Base-by-base conservation (phyloP, 2,113 vertebrate genomes). In the Copsychus sechellarum region DNA sequence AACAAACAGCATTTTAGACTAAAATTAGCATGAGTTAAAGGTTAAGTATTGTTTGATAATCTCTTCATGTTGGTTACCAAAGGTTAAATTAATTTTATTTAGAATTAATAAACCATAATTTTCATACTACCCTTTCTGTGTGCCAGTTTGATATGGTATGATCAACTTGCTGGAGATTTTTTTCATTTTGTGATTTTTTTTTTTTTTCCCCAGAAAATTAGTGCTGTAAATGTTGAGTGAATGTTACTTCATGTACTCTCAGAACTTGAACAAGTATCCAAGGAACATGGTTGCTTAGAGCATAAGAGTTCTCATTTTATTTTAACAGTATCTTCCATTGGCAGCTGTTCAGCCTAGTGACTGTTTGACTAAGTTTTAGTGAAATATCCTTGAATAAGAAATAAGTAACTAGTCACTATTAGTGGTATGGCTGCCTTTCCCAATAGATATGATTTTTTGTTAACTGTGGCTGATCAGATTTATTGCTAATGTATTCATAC, bases 21-120 rank as follows among this genome's bases (percentile, higher is more conserved):
- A 13, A 84, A 91, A 91, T 74, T 83, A 81, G 81, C 70, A 28
- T 90, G 76, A 96, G 92, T 85, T 96, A 96, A 96, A 98, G 96
- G 96, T 97, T 97, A 98, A 98, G 84, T 95, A 86, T 56, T 64
- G 36, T 84, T 96, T 95, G 92, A 65, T 95, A 36, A 51, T 88
- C 38, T 72, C 74, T 96, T 7, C 13, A 62, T 81, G 24, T 36
- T 48, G 29, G 31, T 77, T 92, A 83, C 40, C 65, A 92, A 86
- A 86, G 45, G 86, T 74, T 91, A 81, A 77, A 86, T 71, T 93
- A 34, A 58, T 81, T 93, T 91, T 85, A 48, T 76, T 64, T 88
- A 66, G 34, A 70, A 71, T 54, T 7, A 48, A 56, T 51, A 57
- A 92, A 89, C 23, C 3, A 6, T 61, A 51, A 53, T 13, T 65